Conservation (phyloP, 2,113 vertebrate species). For the Tachysurus fulvidraco region DNA sequence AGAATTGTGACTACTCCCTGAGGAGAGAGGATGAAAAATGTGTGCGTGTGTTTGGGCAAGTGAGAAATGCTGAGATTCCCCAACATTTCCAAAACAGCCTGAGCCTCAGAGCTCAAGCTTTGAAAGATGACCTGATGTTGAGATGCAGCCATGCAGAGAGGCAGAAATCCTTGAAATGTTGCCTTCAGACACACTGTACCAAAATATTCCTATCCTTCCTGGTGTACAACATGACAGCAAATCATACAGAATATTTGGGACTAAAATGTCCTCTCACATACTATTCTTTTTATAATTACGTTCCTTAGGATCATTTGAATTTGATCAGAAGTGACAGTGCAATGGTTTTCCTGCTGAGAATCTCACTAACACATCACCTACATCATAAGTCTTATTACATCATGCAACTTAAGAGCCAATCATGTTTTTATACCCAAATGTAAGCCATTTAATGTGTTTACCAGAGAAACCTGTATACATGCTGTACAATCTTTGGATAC, state of each 20-base stretch:
- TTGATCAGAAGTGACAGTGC: neutral
- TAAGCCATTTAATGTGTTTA: neutral
- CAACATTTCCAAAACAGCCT: constrained; percentile 1
- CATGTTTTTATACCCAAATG: neutral
- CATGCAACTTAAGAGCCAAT: neutral
- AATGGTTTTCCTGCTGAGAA: neutral
- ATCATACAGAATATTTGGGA: neutral
- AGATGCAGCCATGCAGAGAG: constrained; percentile 4
- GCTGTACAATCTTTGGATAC: neutral
- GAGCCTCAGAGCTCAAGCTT: neutral
- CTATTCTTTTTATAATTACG: neutral
- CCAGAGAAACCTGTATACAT: neutral
- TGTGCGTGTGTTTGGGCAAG: constrained; percentile 13
- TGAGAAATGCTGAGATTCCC: constrained; percentile 38
- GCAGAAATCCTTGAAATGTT: neutral
- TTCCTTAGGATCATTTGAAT: neutral
- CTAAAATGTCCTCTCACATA: neutral
- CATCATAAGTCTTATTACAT: neutral
- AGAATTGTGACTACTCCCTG: constrained; percentile 67
- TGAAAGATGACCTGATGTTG: neutral
- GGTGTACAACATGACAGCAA: neutral
- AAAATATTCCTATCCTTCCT: neutral
- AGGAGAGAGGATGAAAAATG: constrained; percentile 59
- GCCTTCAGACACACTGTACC: no score
- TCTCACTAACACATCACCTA: neutral